A percentile compares a stretch with the other conserved stretches of the same genome.
Evolutionary conservation across 2,888 invertebrate species (phyloP).

Genomic region (Adela reaumurella): DNA sequence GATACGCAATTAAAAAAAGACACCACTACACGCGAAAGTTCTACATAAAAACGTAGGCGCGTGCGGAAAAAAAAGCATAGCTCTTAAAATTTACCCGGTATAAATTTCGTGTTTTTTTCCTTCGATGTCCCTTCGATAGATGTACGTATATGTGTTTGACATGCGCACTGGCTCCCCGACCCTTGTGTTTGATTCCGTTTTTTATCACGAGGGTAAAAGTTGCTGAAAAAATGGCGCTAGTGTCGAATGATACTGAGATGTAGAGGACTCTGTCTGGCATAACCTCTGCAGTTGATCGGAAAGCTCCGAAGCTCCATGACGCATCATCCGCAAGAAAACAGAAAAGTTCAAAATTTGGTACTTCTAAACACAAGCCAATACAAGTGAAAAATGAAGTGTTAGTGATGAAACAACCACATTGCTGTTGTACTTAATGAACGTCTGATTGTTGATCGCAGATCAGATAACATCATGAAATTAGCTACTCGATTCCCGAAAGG

Average conservation of each 20-base stretch:
- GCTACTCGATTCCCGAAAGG: too few species aligned
- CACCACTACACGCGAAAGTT: slow-evolving; percentile 51
- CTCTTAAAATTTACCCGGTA: slow-evolving; percentile 56
- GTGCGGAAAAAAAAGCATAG: slow-evolving; percentile 51
- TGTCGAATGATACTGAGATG: background rate
- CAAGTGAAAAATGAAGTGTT: too few species aligned
- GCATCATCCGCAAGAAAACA: too few species aligned
- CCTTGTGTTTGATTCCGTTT: background rate
- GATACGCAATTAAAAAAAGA: slow-evolving; percentile 55
- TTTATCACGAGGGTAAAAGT: background rate
- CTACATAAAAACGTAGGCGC: slow-evolving; percentile 48
- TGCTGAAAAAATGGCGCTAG: background rate
- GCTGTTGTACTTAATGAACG: too few species aligned
- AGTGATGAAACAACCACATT: too few species aligned
- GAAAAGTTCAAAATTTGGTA: too few species aligned
- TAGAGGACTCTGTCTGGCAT: too few species aligned
- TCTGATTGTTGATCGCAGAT: too few species aligned
- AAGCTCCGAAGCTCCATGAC: too few species aligned
- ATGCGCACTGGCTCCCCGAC: slow-evolving; percentile 39
- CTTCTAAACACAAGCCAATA: too few species aligned
- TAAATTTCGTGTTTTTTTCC: slow-evolving; percentile 56
- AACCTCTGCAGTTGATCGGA: too few species aligned
- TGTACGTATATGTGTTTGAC: slow-evolving; percentile 28
- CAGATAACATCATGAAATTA: too few species aligned
- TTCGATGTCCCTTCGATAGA: slow-evolving; percentile 29